Conservation (phyloP, 2,797 vertebrate species). For the Hippoglossus hippoglossus region DNA sequence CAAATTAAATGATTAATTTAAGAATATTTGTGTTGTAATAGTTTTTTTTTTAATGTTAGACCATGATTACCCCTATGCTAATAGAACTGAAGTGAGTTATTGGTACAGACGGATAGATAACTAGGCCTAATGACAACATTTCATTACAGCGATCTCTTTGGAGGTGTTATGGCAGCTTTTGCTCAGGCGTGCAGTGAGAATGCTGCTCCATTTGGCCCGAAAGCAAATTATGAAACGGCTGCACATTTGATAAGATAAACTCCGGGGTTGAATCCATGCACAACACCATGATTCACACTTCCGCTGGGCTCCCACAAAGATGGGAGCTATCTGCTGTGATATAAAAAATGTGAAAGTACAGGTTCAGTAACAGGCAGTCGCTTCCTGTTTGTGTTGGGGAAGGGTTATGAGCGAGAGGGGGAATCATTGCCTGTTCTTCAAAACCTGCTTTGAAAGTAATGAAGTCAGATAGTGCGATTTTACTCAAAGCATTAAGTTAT, state of each 20-base stretch:
- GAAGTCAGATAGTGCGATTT: conserved; percentile 61
- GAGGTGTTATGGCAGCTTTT: conserved; percentile 38
- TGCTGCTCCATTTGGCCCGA: conserved; percentile 23
- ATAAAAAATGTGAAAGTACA: conserved; percentile 37
- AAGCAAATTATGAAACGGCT: conserved; percentile 30
- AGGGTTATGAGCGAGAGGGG: conserved; percentile 42
- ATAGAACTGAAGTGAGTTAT: conserved; percentile 26
- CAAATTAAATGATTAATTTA: neutral
- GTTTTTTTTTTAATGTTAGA: neutral
- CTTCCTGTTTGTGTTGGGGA: conserved; percentile 50
- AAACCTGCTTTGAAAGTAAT: conserved; percentile 66
- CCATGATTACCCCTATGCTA: conserved; percentile 28
- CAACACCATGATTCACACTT: conserved; percentile 11
- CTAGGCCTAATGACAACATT: conserved; percentile 58
- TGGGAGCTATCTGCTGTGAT: conserved; percentile 35
- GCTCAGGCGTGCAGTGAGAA: conserved; percentile 9
- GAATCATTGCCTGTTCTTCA: conserved; percentile 54
- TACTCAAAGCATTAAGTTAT: conserved; percentile 52
- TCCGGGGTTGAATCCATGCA: conserved; percentile 3
- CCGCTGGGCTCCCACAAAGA: conserved; percentile 21
- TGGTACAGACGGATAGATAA: conserved; percentile 48
- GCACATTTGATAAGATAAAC: conserved; percentile 33
- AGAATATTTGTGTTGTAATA: too few species aligned
- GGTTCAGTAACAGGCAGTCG: conserved; percentile 40
- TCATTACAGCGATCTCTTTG: conserved; percentile 47